Conservation (phyloP, 2,113 vertebrate species). For the Periophthalmodon schlosseri region DNA sequence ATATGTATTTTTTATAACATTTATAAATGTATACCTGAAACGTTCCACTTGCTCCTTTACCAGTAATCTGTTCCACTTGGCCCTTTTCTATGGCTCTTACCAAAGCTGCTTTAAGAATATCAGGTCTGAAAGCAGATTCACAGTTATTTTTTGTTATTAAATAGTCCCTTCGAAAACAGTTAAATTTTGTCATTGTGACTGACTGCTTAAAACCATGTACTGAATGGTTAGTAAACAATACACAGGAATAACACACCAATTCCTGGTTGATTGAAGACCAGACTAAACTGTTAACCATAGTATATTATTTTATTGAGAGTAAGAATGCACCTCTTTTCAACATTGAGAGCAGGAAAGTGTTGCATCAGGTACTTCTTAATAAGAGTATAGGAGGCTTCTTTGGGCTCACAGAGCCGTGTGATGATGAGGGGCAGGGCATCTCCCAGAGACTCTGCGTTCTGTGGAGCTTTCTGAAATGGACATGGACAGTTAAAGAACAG, state of each 20-base stretch:
- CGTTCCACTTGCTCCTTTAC: conserved; percentile 94
- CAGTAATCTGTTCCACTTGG: conserved; percentile 95
- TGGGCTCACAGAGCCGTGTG: conserved; percentile 95
- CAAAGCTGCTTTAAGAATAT: conserved; percentile 91
- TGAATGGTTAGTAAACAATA: background rate
- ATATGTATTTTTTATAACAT: background rate
- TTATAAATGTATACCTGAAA: conserved; percentile 84
- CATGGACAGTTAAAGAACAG: conserved; percentile 12
- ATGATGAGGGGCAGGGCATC: conserved; percentile 94
- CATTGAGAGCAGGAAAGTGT: conserved; percentile 92
- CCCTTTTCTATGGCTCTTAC: conserved; percentile 93
- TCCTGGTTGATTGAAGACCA: background rate
- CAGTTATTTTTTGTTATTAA: background rate
- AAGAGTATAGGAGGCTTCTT: conserved; percentile 95
- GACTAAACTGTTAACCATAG: background rate
- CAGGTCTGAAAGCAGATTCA: conserved; percentile 80
- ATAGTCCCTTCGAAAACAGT: background rate
- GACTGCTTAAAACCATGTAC: background rate
- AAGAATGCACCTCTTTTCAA: conserved; percentile 85
- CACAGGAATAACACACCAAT: background rate
- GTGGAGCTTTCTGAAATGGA: conserved; percentile 78
- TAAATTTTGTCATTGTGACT: background rate
- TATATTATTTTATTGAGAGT: background rate
- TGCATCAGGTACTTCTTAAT: conserved; percentile 97
- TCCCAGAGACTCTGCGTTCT: conserved; percentile 85